Evolutionary conservation across 2,888 invertebrate genomes (phyloP), one percentile per base, ranked within the genome.

Genomic region (Euphydryas editha): DNA sequence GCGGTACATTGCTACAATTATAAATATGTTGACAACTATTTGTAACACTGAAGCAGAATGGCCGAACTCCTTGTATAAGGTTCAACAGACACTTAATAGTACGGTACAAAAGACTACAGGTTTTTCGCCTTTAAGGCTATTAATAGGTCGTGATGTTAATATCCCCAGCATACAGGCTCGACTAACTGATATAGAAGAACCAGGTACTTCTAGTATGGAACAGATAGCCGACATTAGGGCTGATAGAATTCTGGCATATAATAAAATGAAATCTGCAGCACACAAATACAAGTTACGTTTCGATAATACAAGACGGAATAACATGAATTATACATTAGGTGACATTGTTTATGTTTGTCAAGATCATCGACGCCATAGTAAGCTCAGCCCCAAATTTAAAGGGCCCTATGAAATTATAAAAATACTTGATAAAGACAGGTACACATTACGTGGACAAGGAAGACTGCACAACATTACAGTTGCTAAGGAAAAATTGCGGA

Each of bases 71-170:
- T 60, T 72, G 30, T 72, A 62, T 59, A 72, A 67, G 20, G 72
- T 74, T 1, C 77, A 78, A 42, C 72, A 69, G 15, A 73, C 75
- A 0, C 36, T 77, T 3, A 78, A 77, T 17, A 76, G 76, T 0
- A 78, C 75, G 0, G 24, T 74, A 24, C 75, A 75, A 62, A 73
- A 77, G 51, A 68, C 70, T 0, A 77, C 75, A 0, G 75, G 76
- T 2, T 57, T 57, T 44, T 57, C 57, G 11, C 57, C 57, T 21
- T 21, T 57, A 11, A 42, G 57, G 7, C 42, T 57, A 21, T 20
- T 57, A 18, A 44, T 57, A 2, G 57, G 57, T 15, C n/a, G 11
- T 21, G 42, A 57, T 21, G 42, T 15, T 15, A 57, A 57, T 57
- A 20, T 73, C 3, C 73, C 72, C n/a, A 17, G 10, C 21, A 15